phyloP scores from a whole-genome alignment of 2,113 vertebrate species.

The Psammodynastes pulverulentus region DNA sequence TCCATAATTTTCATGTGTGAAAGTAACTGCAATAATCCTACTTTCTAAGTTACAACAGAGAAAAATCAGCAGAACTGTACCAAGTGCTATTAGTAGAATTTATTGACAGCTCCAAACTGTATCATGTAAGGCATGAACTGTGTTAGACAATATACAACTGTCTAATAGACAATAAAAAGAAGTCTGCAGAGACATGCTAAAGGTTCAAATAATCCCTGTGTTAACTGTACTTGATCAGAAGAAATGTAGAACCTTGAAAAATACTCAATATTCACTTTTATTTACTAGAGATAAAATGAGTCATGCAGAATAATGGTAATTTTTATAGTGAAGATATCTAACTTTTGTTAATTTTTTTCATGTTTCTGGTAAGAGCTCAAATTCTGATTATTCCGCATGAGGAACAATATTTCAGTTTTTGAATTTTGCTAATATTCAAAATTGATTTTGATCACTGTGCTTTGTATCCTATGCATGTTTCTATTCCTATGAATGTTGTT shows the following conservation, averaged over 20 bases:
- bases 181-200: constrained; percentile 23
- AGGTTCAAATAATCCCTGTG: constrained; percentile 17
- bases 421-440: constrained; percentile 42
- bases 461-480: background rate
- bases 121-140: constrained; percentile 6
- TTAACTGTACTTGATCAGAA: constrained; percentile 43
- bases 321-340: constrained; percentile 29
- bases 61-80: background rate
- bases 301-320: constrained; percentile 55
- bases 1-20: background rate
- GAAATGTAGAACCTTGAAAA: constrained; percentile 47
- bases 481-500: background rate
- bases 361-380: constrained; percentile 22
- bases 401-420: constrained; percentile 28
- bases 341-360: constrained; percentile 37
- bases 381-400: constrained; percentile 46
- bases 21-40: constrained; percentile 8
- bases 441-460: constrained; percentile 47
- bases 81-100: constrained; percentile 23
- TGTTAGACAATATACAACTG: background rate
- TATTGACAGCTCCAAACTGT: constrained; percentile 13
- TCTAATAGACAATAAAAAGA: constrained; percentile 5
- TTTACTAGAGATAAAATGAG: constrained; percentile 52
- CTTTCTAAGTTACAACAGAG: constrained; percentile 15
- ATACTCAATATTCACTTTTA: constrained; percentile 46